phyloP scores from a whole-genome alignment of 2,113 vertebrate species.

The Paracanthobrama guichenoti region DNA sequence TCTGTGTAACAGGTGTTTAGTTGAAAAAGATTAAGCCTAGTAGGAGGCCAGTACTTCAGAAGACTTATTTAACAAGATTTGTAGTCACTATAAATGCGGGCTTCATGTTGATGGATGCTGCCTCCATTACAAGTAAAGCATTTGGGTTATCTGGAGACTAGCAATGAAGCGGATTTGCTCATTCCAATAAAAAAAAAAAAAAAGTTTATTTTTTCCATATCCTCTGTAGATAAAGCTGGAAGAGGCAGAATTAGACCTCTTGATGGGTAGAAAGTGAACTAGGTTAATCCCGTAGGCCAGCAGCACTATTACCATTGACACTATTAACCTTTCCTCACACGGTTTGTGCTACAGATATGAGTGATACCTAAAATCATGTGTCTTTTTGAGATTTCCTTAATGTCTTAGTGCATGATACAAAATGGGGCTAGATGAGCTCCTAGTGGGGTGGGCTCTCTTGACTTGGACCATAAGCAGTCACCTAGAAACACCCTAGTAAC shows the following conservation, averaged over 20 bases:
- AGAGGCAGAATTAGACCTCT: background rate
- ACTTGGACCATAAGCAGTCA: background rate
- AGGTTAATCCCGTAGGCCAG: background rate
- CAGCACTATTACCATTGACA: background rate
- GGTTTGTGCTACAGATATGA: background rate
- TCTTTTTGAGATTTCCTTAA: background rate
- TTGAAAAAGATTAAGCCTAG: background rate
- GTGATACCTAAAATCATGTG: background rate
- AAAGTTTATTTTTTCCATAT: background rate
- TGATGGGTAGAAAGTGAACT: background rate
- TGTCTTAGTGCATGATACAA: background rate
- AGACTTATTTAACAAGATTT: background rate
- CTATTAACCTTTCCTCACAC: background rate
- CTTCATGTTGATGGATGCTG: background rate
- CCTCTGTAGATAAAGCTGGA: background rate
- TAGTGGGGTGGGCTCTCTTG: background rate
- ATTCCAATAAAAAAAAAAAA: background rate
- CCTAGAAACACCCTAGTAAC: background rate
- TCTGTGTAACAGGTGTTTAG: background rate
- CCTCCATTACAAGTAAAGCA: background rate
- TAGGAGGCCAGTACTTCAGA: background rate
- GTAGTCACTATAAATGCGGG: background rate
- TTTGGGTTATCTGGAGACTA: constrained; percentile 1
- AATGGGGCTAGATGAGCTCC: background rate
- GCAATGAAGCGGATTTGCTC: background rate